These are phyloP conservation scores for Montipora foliosa DNA, from an alignment of 64 coral and sea anemone genomes.

Conservation along the genomic window DNA sequence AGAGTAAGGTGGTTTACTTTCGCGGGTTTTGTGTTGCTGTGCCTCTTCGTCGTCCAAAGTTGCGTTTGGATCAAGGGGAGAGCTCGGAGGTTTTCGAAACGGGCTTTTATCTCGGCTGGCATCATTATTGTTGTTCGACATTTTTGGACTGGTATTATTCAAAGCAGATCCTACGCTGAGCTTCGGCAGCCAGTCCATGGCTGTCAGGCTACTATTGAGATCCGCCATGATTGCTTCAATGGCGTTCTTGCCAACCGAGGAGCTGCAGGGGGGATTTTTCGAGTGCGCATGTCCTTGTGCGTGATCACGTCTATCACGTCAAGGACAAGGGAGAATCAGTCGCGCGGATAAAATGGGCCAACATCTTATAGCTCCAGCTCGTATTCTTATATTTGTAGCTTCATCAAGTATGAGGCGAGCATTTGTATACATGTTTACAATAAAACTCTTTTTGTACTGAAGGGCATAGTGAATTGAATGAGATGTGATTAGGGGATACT, in stretches of 20 bases:
- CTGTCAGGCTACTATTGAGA: conserved; percentile 97
- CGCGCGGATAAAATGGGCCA: no score
- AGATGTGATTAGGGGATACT: no score
- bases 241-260: conserved; percentile 98
- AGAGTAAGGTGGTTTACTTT: conserved; percentile 98
- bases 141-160: conserved; percentile 64
- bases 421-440: no score
- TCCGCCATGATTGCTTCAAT: conserved; percentile 98
- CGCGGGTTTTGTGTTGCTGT: conserved; percentile 93
- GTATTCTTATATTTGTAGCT: no score
- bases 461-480: no score
- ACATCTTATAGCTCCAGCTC: no score
- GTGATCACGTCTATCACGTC: no score
- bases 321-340: no score
- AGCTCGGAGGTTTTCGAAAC: conserved; percentile 91
- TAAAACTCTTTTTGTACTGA: no score
- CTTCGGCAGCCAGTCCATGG: conserved; percentile 99
- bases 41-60: conserved; percentile 96
- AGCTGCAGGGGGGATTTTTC: conserved; percentile 84
- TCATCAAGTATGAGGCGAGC: no score
- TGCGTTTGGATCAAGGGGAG: conserved; percentile 91
- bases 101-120: conserved; percentile 75
- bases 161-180: conserved; percentile 92
- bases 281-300: conserved; percentile 29
- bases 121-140: conserved; percentile 85